phyloP scores from a whole-genome alignment of 2,888 invertebrate genomes.

The Invenusta paracnida region DNA sequence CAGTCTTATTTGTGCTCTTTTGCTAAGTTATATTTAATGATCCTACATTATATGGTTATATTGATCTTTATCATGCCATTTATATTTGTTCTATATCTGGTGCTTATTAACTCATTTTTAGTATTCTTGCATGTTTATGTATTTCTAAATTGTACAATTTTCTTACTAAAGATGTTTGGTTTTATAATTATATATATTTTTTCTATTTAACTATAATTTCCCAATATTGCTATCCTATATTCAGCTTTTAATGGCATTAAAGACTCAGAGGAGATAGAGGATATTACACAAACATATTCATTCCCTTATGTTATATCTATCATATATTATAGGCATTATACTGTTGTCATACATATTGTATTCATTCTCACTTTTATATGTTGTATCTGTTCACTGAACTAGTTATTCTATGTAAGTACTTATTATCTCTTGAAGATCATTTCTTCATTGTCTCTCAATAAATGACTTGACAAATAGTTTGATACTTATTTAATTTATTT shows the following conservation, averaged over 20 bases:
- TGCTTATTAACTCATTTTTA: background rate
- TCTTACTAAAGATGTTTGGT: background rate
- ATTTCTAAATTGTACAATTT: background rate
- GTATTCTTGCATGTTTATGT: background rate
- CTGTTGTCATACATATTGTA: background rate
- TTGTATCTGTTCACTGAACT: background rate
- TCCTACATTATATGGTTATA: too few relatives aligned
- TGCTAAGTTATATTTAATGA: too few relatives aligned
- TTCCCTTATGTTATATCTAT: background rate
- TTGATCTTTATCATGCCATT: background rate
- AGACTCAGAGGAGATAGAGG: background rate
- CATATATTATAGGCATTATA: background rate
- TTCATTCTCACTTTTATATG: background rate
- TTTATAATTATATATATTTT: background rate
- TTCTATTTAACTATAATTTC: background rate
- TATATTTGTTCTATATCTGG: too few relatives aligned
- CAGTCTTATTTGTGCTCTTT: too few relatives aligned
- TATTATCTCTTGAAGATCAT: background rate
- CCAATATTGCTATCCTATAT: background rate
- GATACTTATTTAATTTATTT: background rate
- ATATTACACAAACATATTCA: background rate
- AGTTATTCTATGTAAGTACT: too few relatives aligned
- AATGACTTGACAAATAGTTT: background rate
- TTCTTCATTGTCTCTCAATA: background rate
- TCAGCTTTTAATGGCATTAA: background rate